Conservation (phyloP, 2,888 invertebrate genomes). For the Apoda limacodes region DNA sequence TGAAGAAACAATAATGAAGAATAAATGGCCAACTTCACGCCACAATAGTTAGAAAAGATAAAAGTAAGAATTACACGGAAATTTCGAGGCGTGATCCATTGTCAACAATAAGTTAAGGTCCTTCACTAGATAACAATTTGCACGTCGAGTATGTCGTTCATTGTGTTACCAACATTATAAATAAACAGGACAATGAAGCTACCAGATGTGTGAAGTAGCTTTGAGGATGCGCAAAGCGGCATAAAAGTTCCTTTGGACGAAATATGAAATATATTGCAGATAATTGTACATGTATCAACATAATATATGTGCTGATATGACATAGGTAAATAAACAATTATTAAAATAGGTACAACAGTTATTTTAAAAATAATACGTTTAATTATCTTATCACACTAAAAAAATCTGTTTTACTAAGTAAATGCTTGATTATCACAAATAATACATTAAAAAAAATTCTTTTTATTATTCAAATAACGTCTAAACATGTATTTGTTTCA, state of each 20-base stretch:
- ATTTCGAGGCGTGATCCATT: slow-evolving; percentile 57
- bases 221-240: slow-evolving; percentile 26
- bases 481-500: too few relatives aligned
- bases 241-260: slow-evolving; percentile 41
- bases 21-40: slow-evolving; percentile 57
- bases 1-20: slow-evolving; percentile 54
- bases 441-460: too few relatives aligned
- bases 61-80: slow-evolving; percentile 63
- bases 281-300: too few relatives aligned
- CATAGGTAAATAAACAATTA: too few relatives aligned
- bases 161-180: slow-evolving; percentile 53
- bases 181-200: slow-evolving; percentile 53
- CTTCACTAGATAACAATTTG: slow-evolving; percentile 63
- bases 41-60: slow-evolving; percentile 57
- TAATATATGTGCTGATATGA: too few relatives aligned
- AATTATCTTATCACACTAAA: too few relatives aligned
- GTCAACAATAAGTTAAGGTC: slow-evolving; percentile 29
- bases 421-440: too few relatives aligned
- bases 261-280: too few relatives aligned
- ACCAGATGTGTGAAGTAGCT: slow-evolving; percentile 46
- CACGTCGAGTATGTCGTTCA: slow-evolving; percentile 44
- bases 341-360: too few relatives aligned
- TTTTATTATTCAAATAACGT: too few relatives aligned
- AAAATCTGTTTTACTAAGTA: too few relatives aligned
- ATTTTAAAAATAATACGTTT: too few relatives aligned